Percentiles rank a stretch among this genome's conserved stretches.
phyloP scores from a whole-genome alignment of 2,888 invertebrate species.

The Phania funesta region DNA sequence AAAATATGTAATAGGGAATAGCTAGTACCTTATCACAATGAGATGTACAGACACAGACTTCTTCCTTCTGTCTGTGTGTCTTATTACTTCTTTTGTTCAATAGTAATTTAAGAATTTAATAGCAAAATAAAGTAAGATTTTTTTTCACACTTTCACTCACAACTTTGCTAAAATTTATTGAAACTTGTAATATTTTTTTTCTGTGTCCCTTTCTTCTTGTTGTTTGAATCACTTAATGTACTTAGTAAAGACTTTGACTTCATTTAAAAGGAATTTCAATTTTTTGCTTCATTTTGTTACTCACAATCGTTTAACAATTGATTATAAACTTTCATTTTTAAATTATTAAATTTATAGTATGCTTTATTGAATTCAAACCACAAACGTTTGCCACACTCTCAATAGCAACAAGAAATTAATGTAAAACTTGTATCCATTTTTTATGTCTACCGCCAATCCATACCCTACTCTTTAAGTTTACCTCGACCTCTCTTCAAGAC shows the following conservation, averaged over 20 bases:
- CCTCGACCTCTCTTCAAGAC: too few relatives aligned
- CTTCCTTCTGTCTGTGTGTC: too few relatives aligned
- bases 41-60: too few relatives aligned
- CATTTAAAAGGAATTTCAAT: neutral
- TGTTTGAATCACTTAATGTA: neutral
- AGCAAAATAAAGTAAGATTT: too few relatives aligned
- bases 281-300: neutral
- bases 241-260: neutral
- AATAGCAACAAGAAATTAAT: neutral
- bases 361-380: slow-evolving; percentile 21
- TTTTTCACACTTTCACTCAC: too few relatives aligned
- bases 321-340: neutral
- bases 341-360: neutral
- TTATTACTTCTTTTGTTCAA: too few relatives aligned
- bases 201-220: neutral
- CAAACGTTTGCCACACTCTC: slow-evolving; percentile 1
- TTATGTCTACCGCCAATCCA: too few relatives aligned
- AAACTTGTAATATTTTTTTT: neutral
- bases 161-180: too few relatives aligned
- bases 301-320: neutral
- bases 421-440: slow-evolving; percentile 12
- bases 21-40: too few relatives aligned
- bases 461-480: too few relatives aligned
- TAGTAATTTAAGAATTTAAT: too few relatives aligned
- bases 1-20: neutral